Evolutionary conservation across 2,113 vertebrate species (phyloP).

Genomic region (Rutilus rutilus): DNA sequence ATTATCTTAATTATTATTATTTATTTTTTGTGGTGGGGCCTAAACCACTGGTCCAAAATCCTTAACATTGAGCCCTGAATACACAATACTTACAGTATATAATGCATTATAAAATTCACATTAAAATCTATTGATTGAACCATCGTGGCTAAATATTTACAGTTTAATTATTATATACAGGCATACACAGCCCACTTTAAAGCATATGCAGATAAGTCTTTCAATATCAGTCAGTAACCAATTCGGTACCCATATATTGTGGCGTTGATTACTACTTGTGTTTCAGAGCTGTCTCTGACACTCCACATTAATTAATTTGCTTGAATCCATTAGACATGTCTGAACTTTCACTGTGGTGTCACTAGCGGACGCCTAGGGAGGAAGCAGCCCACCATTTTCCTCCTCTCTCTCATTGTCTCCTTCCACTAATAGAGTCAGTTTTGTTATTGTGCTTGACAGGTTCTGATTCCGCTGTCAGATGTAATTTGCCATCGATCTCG

Average conservation of each 20-base stretch:
- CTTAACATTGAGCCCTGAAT: too few species aligned
- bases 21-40: too few species aligned
- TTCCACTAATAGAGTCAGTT: constrained; percentile 58
- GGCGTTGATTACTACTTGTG: background rate
- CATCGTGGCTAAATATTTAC: too few species aligned
- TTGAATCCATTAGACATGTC: background rate
- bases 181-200: background rate
- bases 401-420: constrained; percentile 54
- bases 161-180: too few species aligned
- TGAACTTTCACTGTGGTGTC: constrained; percentile 6
- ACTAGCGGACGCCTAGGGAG: background rate
- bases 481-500: constrained; percentile 60
- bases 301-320: background rate
- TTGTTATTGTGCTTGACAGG: constrained; percentile 90
- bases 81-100: too few species aligned
- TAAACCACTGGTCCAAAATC: too few species aligned
- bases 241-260: background rate
- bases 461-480: constrained; percentile 90
- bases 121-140: too few species aligned
- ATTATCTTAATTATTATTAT: too few species aligned
- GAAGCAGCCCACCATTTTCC: constrained; percentile 46
- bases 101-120: too few species aligned
- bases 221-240: background rate
- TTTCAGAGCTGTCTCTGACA: background rate
- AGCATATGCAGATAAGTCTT: background rate